These are phyloP conservation scores for Spongia lamella DNA, from an alignment of 37 sponge, comb jelly and placozoan genomes.

Conservation along the genomic window DNA sequence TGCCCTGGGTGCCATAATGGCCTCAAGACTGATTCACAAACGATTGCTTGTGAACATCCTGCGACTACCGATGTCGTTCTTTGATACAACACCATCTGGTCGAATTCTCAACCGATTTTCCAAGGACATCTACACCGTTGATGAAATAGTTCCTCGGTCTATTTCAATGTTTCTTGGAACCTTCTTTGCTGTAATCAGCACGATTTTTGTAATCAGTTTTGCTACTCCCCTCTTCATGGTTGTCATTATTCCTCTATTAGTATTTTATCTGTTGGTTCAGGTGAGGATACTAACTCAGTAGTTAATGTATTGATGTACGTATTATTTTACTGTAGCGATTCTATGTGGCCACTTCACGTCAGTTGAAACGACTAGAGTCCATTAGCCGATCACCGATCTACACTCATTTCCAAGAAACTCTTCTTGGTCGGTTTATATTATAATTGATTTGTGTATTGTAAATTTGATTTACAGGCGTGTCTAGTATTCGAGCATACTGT, in stretches of 20 bases:
- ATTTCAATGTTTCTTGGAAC: slow-evolving; percentile 59
- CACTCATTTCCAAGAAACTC: slow-evolving; percentile 95
- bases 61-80: slow-evolving; percentile 93
- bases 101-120: slow-evolving; percentile 93
- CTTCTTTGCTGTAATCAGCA: slow-evolving; percentile 60
- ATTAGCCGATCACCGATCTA: slow-evolving; percentile 95
- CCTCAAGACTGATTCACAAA: slow-evolving; percentile 68
- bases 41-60: slow-evolving; percentile 72
- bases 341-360: slow-evolving; percentile 94
- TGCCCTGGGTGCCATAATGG: slow-evolving; percentile 71
- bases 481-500: slow-evolving; percentile 91
- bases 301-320: too few species aligned
- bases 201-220: slow-evolving; percentile 70
- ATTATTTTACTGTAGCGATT: slow-evolving; percentile 50
- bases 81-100: slow-evolving; percentile 97
- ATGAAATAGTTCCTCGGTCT: slow-evolving; percentile 80
- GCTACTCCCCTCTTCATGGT: slow-evolving; percentile 80
- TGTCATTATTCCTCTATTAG: slow-evolving; percentile 80
- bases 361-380: slow-evolving; percentile 94
- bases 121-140: slow-evolving; percentile 91
- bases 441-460: too few species aligned
- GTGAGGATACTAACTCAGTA: slow-evolving; percentile 7
- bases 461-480: slow-evolving; percentile 71
- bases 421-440: slow-evolving; percentile 62
- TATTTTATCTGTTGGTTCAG: slow-evolving; percentile 83